Evolutionary conservation across 2,888 invertebrate genomes (phyloP).

Genomic region (Lacanobia wlatinum): DNA sequence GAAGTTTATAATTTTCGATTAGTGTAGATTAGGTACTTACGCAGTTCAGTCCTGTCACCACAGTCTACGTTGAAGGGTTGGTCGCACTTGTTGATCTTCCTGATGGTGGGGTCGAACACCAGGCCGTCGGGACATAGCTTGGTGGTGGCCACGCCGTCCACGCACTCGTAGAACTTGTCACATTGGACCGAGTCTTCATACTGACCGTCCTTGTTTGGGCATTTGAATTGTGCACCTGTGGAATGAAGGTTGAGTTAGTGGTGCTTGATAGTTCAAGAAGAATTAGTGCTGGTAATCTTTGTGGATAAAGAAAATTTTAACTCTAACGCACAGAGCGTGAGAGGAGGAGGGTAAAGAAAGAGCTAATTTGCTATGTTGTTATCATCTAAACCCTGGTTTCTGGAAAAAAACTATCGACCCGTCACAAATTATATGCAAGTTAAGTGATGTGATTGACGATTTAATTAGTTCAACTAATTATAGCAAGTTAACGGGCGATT

Average conservation of each 20-base stretch:
- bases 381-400: too few relatives aligned
- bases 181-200: slow-evolving; percentile 95
- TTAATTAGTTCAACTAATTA: too few relatives aligned
- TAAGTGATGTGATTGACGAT: too few relatives aligned
- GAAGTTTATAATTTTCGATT: too few relatives aligned
- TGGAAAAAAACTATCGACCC: too few relatives aligned
- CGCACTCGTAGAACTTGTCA: slow-evolving; percentile 96
- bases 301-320: slow-evolving; percentile 7
- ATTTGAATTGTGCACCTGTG: slow-evolving; percentile 92
- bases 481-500: too few relatives aligned
- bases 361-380: background rate
- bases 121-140: slow-evolving; percentile 97
- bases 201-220: slow-evolving; percentile 95
- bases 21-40: slow-evolving; percentile 91
- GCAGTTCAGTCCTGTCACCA: slow-evolving; percentile 96
- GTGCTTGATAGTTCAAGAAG: background rate
- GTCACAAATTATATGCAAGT: too few relatives aligned
- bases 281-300: slow-evolving; percentile 1
- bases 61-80: slow-evolving; percentile 98
- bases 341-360: background rate
- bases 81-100: slow-evolving; percentile 97
- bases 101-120: slow-evolving; percentile 96
- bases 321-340: background rate
- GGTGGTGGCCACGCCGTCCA: slow-evolving; percentile 93
- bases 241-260: background rate